Evolutionary conservation across 1,140 invertebrate species (phyloP), one percentile per base, ranked within the genome.

Genomic region (Antheraea mylitta): DNA sequence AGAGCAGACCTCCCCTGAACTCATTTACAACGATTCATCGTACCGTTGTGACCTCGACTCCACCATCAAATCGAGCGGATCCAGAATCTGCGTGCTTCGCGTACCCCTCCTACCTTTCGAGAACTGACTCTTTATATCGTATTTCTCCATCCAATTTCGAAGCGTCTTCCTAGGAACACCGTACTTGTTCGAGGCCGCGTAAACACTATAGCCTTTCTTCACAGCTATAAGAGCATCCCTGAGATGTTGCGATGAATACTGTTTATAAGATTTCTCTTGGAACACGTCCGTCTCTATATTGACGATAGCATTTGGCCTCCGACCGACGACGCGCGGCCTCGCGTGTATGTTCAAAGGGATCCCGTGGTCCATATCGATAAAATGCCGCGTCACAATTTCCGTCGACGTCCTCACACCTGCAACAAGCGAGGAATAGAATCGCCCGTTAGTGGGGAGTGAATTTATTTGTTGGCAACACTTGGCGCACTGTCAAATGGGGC

Each of bases 61-160:
- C 0, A 75, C 67, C 80, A 89, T 83, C 58, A 90, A 68, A 59
- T 89, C 83, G n/a, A 92, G 67, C 3, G 88, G 89, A 53, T 90
- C 89, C 42, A 90, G 59, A 3, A 90, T 90, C 58, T 85, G 85
- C 5, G 75, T 81, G 0, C 74, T 66, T 36, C 87, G 80, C 0
- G 84, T 81, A 0, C 90, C 91, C 11, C 90, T 85, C 0, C 90
- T 73, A 0, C 90, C 91, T 79, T 91, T 89, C 0, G 91, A 92
- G 68, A 92, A 92, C 73, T 92, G 91, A 67, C 91, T 92, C 73
- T 92, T 92, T 45, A 92, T 92, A 68, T 92, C 87, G 62, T 93
- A 92, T 68, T 93, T 93, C 59, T 90, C 89, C 90, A 92, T 92
- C 92, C 91, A 92, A 77, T 91, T 93, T 13, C 91, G 67, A 13